Base-by-base conservation (phyloP, 2,888 invertebrate species). In the Zhuqinia jingwanae region DNA sequence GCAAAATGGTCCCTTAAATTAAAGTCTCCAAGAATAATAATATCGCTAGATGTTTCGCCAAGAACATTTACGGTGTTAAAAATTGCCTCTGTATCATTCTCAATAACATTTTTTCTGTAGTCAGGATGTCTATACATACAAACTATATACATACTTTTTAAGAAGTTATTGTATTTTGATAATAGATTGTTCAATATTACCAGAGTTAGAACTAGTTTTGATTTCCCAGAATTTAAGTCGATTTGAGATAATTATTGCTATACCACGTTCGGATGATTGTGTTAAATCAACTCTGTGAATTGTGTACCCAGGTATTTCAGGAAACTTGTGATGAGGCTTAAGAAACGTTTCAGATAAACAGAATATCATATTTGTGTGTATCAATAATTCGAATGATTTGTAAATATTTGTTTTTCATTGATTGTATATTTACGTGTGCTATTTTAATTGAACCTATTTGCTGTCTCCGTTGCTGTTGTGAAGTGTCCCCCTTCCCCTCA, bases 391-490 rank as follows among this genome's bases (percentile, higher is more conserved):
- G 42, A 1, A n/a, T 3, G 36, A 68, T 2, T 5, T 42, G 2
- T 1, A 42, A 11, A 36, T 42, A 68, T 5, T 68, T 68, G 3
- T 68, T 30, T n/a, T n/a, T 68, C 1, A 68, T 10, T n/a, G 68
- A 68, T 68, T 17, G 42, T 17, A 68, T 20, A n/a, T 68, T 68
- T 0, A 68, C 42, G 36, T 68, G 68, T 36, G 25, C 68, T 2
- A 68, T 30, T 30, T 58, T 58, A 13, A 53, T 53, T n/a, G 13
- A n/a, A 53, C 13, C 6, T 36, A 36, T 36, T 36, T n/a, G n/a
- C n/a, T n/a, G n/a, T n/a, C n/a, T n/a, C n/a, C n/a, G n/a, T n/a
- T n/a, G n/a, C n/a, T n/a, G n/a, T n/a, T n/a, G n/a, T n/a, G n/a
- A n/a, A n/a, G n/a, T n/a, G n/a, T n/a, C n/a, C n/a, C n/a, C n/a